phyloP scores from a whole-genome alignment of 2,797 vertebrate species.

The Sebastes reedi region DNA sequence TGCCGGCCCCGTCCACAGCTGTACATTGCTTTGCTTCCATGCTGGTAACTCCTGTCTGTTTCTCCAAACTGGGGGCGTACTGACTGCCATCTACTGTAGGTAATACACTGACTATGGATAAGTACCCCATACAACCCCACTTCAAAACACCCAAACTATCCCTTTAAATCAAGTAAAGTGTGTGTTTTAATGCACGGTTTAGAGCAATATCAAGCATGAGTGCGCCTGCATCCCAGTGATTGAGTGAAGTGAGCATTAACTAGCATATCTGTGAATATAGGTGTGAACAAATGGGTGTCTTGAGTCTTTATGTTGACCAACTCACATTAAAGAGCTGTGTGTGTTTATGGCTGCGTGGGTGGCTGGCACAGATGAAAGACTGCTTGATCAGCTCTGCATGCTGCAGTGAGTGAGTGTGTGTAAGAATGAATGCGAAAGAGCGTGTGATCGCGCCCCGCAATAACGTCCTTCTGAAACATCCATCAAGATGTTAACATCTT shows the following conservation, averaged over 20 bases:
- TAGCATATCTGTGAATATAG: conserved; percentile 18
- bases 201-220: conserved; percentile 20
- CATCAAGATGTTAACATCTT: not conserved
- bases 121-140: not conserved
- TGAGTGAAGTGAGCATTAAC: conserved; percentile 17
- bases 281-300: conserved; percentile 11
- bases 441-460: conserved; percentile 1
- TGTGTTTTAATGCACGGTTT: not conserved
- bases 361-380: conserved; percentile 60
- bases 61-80: too few relatives aligned
- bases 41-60: too few relatives aligned
- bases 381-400: conserved; percentile 61
- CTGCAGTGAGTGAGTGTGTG: not conserved
- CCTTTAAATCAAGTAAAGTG: not conserved
- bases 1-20: not conserved
- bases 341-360: conserved; percentile 14
- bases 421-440: not conserved
- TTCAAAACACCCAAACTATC: not conserved
- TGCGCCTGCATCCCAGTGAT: conserved; percentile 22
- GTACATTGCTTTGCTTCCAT: not conserved
- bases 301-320: conserved; percentile 18
- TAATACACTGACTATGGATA: not conserved
- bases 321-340: conserved; percentile 18
- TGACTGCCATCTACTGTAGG: not conserved
- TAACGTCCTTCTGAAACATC: conserved; percentile 5